Percentiles rank a stretch among this genome's conserved stretches.
Conservation (phyloP, 1,140 invertebrate species). For the Leucophenga varia region DNA sequence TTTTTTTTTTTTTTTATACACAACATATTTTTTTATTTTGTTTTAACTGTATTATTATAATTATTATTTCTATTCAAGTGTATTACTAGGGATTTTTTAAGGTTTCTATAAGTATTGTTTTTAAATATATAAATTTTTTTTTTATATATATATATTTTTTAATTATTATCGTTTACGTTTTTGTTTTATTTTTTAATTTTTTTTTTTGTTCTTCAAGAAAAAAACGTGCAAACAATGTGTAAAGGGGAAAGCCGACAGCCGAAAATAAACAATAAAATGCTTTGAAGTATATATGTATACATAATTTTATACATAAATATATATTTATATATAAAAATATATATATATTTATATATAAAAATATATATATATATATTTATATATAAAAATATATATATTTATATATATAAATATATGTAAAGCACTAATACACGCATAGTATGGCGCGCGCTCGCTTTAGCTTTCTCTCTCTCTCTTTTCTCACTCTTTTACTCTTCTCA, state of each 20-base stretch:
- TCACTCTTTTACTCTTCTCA: neutral
- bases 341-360: conserved; percentile 11
- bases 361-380: conserved; percentile 3
- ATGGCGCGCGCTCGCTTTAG: neutral
- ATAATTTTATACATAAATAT: conserved; percentile 13
- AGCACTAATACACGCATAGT: conserved; percentile 8
- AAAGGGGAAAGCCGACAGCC: conserved; percentile 78
- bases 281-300: conserved; percentile 24
- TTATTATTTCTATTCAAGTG: too few species aligned
- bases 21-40: too few species aligned
- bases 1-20: too few species aligned
- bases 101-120: too few species aligned
- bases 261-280: conserved; percentile 55
- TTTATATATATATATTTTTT: neutral
- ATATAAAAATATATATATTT: neutral
- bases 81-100: too few species aligned
- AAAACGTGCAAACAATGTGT: conserved; percentile 85
- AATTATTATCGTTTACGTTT: conserved; percentile 3
- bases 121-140: neutral
- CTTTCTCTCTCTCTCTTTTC: neutral
- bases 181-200: conserved; percentile 5
- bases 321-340: conserved; percentile 28
- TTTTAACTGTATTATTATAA: too few species aligned
- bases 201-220: conserved; percentile 37
- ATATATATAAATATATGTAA: conserved; percentile 2